Base-by-base conservation (phyloP, 1,140 invertebrate species). In the Globodera rostochiensis region DNA sequence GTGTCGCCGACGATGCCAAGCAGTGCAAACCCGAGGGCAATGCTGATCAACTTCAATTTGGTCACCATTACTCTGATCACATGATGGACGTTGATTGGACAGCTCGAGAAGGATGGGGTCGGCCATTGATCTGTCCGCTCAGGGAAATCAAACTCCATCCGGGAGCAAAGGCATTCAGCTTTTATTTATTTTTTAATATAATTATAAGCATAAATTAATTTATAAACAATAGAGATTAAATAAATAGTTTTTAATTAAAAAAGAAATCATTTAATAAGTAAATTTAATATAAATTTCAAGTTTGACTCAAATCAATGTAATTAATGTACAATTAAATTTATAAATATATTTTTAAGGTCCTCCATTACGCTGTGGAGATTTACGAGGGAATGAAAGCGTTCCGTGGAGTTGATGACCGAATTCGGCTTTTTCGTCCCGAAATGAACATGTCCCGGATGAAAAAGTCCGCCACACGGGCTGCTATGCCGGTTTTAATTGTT, bases 331-430 rank as follows among this genome's bases (percentile, higher is more conserved):
- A 49, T 46, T 74, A 76, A 15, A 66, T 13, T 49, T 76, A n/a
- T 57, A 5, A 19, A 13, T 82, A 79, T 75, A 15, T 6, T 71
- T 81, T 76, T 36, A 15, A 82, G 81, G 82, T 90, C 78, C 79
- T 90, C 11, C 88, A 90, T 70, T 90, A 90, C 60, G 89, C 83
- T 70, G 89, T 90, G 80, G 91, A 98, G 95, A 91, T 98, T 79
- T 99, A 99, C 89, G 98, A 99, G 93, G 98, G 98, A 71, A 93
- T 98, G 93, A 99, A 99, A 91, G 96, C 96, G 0, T 98, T 95
- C 90, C 93, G 95, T 88, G 95, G 96, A n/a, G 92, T 93, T 6
- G 96, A 98, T 91, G 94, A 94, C 73, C 94, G 94, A 91, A 95
- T 99, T 77, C 92, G 96, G 84, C 91, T 99, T 82, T 99, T 99